Conservation (phyloP, 2,888 invertebrate genomes). For the Encarsia formosa region DNA sequence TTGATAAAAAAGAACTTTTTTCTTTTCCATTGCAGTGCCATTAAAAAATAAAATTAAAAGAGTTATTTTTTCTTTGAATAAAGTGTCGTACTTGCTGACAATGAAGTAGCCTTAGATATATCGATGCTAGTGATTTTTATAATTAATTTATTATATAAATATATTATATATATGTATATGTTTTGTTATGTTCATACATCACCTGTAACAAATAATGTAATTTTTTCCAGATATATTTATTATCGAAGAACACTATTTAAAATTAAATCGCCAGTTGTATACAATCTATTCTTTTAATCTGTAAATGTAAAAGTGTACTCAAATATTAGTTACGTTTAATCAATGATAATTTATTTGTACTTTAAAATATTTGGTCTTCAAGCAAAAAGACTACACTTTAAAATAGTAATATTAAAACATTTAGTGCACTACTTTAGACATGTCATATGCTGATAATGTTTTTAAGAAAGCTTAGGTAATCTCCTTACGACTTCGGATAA, state of each 20-base stretch:
- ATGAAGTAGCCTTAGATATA: constrained; percentile 28
- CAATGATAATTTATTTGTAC: constrained; percentile 23
- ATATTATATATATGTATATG: constrained; percentile 26
- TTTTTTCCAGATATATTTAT: constrained; percentile 26
- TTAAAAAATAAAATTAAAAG: constrained; percentile 13
- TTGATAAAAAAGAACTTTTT: constrained; percentile 14
- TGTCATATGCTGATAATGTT: constrained; percentile 23
- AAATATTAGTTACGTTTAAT: constrained; percentile 24
- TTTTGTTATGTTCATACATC: constrained; percentile 29
- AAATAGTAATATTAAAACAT: constrained; percentile 24
- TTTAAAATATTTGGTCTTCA: constrained; percentile 19
- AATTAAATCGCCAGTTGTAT: constrained; percentile 24
- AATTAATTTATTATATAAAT: constrained; percentile 27
- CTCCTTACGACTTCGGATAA: constrained; percentile 25
- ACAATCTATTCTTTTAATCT: constrained; percentile 28
- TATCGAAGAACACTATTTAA: constrained; percentile 25
- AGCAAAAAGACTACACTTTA: constrained; percentile 19
- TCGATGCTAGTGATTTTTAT: constrained; percentile 30
- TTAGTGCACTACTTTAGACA: constrained; percentile 23
- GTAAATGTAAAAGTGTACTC: constrained; percentile 26
- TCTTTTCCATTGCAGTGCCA: constrained; percentile 27
- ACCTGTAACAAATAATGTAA: constrained; percentile 28
- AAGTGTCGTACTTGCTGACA: constrained; percentile 26
- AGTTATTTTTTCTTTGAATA: constrained; percentile 19
- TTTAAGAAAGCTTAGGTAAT: constrained; percentile 25